Evolutionary conservation across 2,888 invertebrate species (phyloP).

Genomic region (Camponotus fellah): DNA sequence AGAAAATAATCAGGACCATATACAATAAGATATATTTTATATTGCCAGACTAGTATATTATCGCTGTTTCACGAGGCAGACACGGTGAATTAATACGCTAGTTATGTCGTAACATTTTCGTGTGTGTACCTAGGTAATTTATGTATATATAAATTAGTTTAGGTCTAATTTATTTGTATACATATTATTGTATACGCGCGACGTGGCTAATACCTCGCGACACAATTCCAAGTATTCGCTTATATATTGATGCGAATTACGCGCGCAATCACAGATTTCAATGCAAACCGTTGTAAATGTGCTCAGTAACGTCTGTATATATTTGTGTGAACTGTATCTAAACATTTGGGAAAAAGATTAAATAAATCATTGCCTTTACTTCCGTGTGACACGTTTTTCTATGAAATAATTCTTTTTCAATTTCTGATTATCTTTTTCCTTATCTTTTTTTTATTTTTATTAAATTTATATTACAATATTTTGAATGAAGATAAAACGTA

Average conservation of each 20-base stretch:
- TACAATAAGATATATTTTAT: constrained; percentile 33
- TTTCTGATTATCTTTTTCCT: no score
- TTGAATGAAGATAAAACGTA: background rate
- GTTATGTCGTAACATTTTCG: constrained; percentile 69
- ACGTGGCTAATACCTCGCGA: constrained; percentile 21
- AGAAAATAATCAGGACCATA: constrained; percentile 48
- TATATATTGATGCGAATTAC: constrained; percentile 64
- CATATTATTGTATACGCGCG: constrained; percentile 50
- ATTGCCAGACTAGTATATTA: constrained; percentile 80
- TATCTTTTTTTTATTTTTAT: background rate
- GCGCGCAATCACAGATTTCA: constrained; percentile 65
- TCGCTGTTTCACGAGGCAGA: constrained; percentile 75
- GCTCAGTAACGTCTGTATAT: constrained; percentile 82
- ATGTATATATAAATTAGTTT: constrained; percentile 80
- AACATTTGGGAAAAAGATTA: constrained; percentile 77
- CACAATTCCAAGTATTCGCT: constrained; percentile 59
- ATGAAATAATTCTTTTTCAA: constrained; percentile 6
- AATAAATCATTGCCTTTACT: constrained; percentile 83
- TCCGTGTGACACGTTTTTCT: constrained; percentile 18
- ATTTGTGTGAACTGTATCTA: constrained; percentile 83
- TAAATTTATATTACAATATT: background rate
- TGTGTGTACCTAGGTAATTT: constrained; percentile 79
- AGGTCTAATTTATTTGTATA: constrained; percentile 73
- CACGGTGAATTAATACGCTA: constrained; percentile 78
- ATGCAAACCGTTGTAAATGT: constrained; percentile 80